Evolutionary conservation across 2,113 vertebrate species (phyloP).

Genomic region (Pyrgilauda ruficollis): DNA sequence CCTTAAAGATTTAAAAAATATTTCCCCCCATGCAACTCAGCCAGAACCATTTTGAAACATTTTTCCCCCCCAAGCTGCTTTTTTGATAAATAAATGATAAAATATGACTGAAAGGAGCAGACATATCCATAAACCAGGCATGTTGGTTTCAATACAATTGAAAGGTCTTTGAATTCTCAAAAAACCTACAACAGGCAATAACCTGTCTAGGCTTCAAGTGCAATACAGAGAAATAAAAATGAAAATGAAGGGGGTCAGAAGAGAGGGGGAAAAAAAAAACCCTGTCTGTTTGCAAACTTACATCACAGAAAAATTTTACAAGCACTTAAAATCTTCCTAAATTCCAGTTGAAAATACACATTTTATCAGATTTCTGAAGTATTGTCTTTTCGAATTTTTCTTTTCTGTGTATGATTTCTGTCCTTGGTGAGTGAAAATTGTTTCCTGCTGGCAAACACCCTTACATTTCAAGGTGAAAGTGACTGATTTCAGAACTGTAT

Average conservation of each 20-base stretch:
- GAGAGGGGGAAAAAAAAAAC: not conserved
- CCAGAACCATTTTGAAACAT: not conserved
- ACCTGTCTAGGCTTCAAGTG: not conserved
- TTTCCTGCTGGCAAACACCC: no score
- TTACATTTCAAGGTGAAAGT: no score
- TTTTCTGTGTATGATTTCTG: no score
- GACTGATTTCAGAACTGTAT: no score
- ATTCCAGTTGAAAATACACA: not conserved
- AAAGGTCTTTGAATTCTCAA: not conserved
- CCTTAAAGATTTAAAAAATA: not conserved
- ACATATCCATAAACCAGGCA: not conserved
- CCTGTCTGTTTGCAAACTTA: not conserved
- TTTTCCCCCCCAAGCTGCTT: not conserved
- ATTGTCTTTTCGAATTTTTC: not conserved
- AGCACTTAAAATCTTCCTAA: not conserved
- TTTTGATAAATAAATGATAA: constrained; percentile 23
- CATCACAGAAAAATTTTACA: not conserved
- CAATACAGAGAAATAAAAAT: not conserved
- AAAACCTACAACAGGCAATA: not conserved
- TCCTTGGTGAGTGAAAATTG: no score
- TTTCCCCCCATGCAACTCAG: not conserved
- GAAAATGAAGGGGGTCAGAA: not conserved
- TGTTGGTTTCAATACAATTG: not conserved
- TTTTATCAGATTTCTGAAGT: not conserved
- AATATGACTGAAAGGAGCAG: not conserved